Evolutionary conservation across 2,113 vertebrate genomes (phyloP), one percentile per base, ranked within the genome.

Genomic region (Amphilophus citrinellus): DNA sequence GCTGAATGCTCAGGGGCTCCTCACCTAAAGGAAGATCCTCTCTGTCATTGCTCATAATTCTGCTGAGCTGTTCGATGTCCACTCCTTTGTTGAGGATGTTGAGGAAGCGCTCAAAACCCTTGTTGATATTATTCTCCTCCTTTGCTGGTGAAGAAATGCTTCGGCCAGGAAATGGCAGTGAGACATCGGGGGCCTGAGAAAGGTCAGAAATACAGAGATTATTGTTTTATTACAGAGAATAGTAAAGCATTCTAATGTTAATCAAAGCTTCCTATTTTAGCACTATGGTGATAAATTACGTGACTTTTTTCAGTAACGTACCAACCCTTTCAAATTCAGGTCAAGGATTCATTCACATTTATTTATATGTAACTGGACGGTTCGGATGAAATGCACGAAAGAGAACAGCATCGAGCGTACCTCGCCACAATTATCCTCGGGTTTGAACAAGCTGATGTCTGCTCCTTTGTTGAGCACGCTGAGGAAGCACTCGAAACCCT

Each of bases 11-110:
- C 14, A 35, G 44, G 14, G n/a, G 24, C 39, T 75, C 39, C n/a
- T 62, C 47, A 1, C 8, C 47, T 10, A 61, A 20, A 53, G 39
- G 32, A 10, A 81, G 32, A 20, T 63, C 65, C 2, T 79, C 85
- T 10, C 14, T 14, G 47, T 92, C 87, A n/a, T 89, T 80, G 3
- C 63, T 95, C 35, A 93, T 88, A 2, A 95, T 92, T 66, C 44
- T 91, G 18, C 73, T 89, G 66, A 95, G 83, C 24, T 35, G 10
- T 18, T 91, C 44, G 0, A 94, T 86, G 84, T 95, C 92, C n/a
- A 95, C 93, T 18, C 95, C 93, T 87, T 93, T 90, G 89, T 93
- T 95, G 35, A 95, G 95, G 6, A 95, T 20, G 17, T 56, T 87
- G 80, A 95, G 92, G 65, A 95, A 95, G 39, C 92, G 92, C 66